These are phyloP conservation scores for Phrynosoma platyrhinos DNA, from an alignment of 2,113 vertebrate species.

Conservation along the genomic window DNA sequence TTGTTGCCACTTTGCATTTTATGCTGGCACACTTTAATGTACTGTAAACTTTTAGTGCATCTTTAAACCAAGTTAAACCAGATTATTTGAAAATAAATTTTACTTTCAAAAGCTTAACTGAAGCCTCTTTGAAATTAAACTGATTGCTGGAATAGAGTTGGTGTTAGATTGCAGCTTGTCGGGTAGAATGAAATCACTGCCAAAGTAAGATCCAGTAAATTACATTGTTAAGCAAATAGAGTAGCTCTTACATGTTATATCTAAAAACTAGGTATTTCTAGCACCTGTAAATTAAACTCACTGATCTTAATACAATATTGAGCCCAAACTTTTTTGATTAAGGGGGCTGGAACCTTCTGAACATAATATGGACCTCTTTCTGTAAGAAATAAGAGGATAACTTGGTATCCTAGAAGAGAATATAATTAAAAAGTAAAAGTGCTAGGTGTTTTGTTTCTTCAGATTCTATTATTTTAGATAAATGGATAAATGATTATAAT, in stretches of 20 bases:
- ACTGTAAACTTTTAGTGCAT: background rate
- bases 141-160: background rate
- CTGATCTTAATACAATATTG: background rate
- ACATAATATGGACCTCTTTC: background rate
- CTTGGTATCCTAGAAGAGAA: slow-evolving; percentile 69
- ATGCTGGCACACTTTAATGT: slow-evolving; percentile 51
- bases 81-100: background rate
- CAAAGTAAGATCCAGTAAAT: slow-evolving; percentile 45
- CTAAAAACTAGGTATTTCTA: background rate
- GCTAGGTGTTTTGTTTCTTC: slow-evolving; percentile 48
- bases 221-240: slow-evolving; percentile 55
- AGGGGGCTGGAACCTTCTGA: slow-evolving; percentile 52
- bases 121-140: background rate
- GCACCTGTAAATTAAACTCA: background rate
- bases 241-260: background rate
- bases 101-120: too few relatives aligned
- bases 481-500: slow-evolving; percentile 28
- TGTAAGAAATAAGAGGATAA: slow-evolving; percentile 26
- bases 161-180: background rate
- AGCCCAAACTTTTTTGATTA: slow-evolving; percentile 39
- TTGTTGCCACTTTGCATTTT: slow-evolving; percentile 55
- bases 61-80: background rate
- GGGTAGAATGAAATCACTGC: background rate
- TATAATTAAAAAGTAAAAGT: slow-evolving; percentile 41
- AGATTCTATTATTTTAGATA: slow-evolving; percentile 67